Evolutionary conservation across 2,113 vertebrate species (phyloP).

Genomic region (Carettochelys insculpta): DNA sequence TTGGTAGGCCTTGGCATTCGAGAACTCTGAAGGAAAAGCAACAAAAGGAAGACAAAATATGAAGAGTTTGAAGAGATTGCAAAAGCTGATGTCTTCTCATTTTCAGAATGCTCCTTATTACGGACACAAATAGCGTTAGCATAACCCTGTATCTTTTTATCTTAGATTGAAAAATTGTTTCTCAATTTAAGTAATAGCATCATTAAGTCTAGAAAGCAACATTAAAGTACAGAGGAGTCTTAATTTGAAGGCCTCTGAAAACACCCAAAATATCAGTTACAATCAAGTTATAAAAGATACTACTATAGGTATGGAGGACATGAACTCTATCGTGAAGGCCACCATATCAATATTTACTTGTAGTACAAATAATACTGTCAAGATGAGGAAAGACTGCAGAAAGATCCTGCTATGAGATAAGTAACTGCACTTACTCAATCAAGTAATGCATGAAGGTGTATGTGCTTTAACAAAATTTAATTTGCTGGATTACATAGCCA

Average conservation of each 20-base stretch:
- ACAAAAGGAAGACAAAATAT: not conserved
- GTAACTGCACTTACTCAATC: not conserved
- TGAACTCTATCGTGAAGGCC: not conserved
- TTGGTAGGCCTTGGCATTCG: slow-evolving; percentile 96
- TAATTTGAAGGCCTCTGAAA: not conserved
- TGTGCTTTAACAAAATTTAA: not conserved
- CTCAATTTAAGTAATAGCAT: slow-evolving; percentile 2
- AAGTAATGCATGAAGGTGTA: not conserved
- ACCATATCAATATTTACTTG: not conserved
- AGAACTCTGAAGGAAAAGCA: slow-evolving; percentile 82
- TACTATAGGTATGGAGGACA: slow-evolving; percentile 41
- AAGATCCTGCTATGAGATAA: slow-evolving; percentile 16
- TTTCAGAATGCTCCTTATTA: not conserved
- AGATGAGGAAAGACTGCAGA: not conserved
- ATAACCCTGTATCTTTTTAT: not conserved
- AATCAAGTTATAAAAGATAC: slow-evolving; percentile 26
- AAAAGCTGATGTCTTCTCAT: not conserved
- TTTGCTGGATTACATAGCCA: not conserved
- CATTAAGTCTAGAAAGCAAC: not conserved
- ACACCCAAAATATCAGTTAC: not conserved
- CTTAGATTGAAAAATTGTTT: not conserved
- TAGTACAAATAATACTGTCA: not conserved
- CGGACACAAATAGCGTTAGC: not conserved
- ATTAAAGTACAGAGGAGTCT: slow-evolving; percentile 10
- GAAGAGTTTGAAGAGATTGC: not conserved